Percentiles rank a stretch among this genome's conserved stretches.
These are phyloP conservation scores for Drosophila mayaguana DNA, from an alignment of 2,888 invertebrate species.

Conservation along the genomic window DNA sequence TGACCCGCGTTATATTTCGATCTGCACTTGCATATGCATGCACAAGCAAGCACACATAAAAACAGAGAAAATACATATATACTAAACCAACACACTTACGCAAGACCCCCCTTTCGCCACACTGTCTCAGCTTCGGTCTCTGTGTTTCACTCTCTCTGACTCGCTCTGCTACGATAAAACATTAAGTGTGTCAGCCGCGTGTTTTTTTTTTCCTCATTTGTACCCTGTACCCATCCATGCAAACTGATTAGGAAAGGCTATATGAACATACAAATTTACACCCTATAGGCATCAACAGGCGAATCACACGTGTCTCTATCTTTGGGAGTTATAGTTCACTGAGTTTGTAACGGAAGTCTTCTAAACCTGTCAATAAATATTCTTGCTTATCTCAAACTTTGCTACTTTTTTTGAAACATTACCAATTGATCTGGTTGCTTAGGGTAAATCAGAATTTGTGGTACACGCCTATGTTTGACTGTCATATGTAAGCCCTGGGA, in stretches of 20 bases:
- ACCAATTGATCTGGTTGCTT: background rate
- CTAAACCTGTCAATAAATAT: background rate
- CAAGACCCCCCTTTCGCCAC: conserved; percentile 34
- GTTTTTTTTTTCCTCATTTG: conserved; percentile 24
- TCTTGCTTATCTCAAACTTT: background rate
- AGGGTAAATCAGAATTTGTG: background rate
- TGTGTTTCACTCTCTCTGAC: conserved; percentile 9
- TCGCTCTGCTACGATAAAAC: conserved; percentile 21
- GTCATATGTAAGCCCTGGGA: background rate
- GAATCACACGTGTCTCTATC: background rate
- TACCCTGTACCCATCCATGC: conserved; percentile 7
- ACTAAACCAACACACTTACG: conserved; percentile 46
- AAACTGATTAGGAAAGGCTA: background rate
- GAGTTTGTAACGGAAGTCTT: background rate
- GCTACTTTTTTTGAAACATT: no score
- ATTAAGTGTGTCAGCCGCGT: conserved; percentile 63
- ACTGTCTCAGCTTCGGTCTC: conserved; percentile 3
- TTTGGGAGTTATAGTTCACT: no score
- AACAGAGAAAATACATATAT: background rate
- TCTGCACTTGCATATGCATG: background rate
- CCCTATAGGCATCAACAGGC: background rate
- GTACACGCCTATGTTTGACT: background rate
- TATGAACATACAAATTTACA: background rate
- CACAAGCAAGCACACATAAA: background rate
- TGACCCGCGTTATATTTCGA: conserved; percentile 25